A percentile compares a stretch with the other conserved stretches of the same genome.
These are phyloP conservation scores for Melanerpes aurifrons DNA, from an alignment of 2,113 vertebrate species.

Conservation along the genomic window DNA sequence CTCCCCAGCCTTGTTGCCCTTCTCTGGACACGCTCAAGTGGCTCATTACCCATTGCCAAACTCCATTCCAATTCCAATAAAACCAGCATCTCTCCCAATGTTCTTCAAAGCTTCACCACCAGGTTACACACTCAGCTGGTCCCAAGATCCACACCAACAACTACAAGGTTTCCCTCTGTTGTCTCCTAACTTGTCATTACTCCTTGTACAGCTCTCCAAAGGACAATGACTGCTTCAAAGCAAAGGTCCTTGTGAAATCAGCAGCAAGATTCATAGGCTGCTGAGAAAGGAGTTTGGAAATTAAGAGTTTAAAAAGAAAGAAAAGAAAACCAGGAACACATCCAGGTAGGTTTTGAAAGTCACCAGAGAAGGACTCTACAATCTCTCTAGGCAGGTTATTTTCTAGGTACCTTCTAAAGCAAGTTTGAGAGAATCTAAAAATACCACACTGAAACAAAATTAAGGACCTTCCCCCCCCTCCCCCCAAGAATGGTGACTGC, in stretches of 20 bases:
- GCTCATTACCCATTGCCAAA: conserved; percentile 41
- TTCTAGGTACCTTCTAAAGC: too few relatives aligned
- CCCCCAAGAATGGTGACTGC: background rate
- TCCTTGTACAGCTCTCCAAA: background rate
- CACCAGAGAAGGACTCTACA: too few relatives aligned
- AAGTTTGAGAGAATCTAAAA: too few relatives aligned
- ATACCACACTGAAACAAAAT: background rate
- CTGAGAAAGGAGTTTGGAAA: background rate
- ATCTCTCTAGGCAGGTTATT: background rate
- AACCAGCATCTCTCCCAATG: background rate
- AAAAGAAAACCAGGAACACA: too few relatives aligned
- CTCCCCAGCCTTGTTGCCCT: too few relatives aligned
- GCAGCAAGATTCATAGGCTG: background rate
- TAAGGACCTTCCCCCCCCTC: fast-evolving
- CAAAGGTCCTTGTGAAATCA: background rate
- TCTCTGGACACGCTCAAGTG: too few relatives aligned
- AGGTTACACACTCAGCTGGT: background rate
- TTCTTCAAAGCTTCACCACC: conserved; percentile 16
- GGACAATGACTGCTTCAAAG: background rate
- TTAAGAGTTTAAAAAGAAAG: background rate
- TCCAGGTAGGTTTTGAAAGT: too few relatives aligned
- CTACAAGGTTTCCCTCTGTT: background rate
- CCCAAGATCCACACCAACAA: background rate
- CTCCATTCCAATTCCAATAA: conserved; percentile 43
- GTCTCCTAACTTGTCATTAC: background rate